Conservation (phyloP, 2,113 vertebrate genomes). For the Psephotus haematonotus region DNA sequence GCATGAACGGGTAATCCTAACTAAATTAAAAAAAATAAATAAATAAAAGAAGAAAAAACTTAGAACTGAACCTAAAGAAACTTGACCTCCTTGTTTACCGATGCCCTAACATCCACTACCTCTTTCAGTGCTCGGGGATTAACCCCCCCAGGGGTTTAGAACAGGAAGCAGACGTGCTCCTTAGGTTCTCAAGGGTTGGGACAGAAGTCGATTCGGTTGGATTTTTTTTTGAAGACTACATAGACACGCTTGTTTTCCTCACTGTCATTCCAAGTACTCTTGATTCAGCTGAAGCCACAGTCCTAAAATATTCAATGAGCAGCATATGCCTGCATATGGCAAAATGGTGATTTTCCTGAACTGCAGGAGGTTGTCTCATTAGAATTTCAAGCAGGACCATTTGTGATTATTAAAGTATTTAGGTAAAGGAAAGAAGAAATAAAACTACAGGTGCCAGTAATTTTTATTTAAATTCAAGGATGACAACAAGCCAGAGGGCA, state of each 20-base stretch:
- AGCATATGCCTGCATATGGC: background rate
- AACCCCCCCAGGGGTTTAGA: too few species aligned
- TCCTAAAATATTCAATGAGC: background rate
- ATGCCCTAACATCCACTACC: too few species aligned
- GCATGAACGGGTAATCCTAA: background rate
- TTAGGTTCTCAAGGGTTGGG: background rate
- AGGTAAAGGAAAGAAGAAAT: background rate
- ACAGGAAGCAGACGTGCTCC: background rate
- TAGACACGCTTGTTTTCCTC: background rate
- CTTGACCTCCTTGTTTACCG: background rate
- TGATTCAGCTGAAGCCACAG: background rate
- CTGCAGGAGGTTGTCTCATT: background rate
- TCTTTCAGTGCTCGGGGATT: too few species aligned
- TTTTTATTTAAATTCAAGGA: slow-evolving; percentile 50
- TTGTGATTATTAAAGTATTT: background rate
- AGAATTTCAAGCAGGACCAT: background rate
- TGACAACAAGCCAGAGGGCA: background rate
- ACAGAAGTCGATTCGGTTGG: background rate
- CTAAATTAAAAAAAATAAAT: background rate
- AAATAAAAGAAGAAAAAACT: too few species aligned
- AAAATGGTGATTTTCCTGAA: background rate
- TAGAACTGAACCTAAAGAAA: background rate
- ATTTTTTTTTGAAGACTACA: background rate
- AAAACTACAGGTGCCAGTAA: background rate
- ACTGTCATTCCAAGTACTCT: background rate